These are phyloP conservation scores for Ctenopoma kingsleyae DNA, from an alignment of 2,797 vertebrate genomes.

Conservation along the genomic window DNA sequence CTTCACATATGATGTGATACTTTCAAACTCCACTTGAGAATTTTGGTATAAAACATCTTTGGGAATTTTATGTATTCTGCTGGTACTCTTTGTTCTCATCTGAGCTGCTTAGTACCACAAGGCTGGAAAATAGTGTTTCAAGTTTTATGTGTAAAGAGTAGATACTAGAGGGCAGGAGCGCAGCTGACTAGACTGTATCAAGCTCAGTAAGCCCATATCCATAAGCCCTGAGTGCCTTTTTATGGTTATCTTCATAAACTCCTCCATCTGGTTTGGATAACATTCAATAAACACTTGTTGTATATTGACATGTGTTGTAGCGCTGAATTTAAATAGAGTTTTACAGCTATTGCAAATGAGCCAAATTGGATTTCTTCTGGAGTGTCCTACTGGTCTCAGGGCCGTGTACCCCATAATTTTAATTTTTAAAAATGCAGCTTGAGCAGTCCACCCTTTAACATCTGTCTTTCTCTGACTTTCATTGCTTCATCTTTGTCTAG, in stretches of 20 bases:
- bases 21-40: background rate
- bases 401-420: background rate
- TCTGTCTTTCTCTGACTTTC: background rate
- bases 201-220: background rate
- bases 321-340: slow-evolving; percentile 1
- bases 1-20: background rate
- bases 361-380: slow-evolving; percentile 11
- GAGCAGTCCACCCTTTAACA: background rate
- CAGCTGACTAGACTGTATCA: background rate
- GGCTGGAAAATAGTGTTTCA: background rate
- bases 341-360: background rate
- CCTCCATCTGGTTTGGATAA: background rate
- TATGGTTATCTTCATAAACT: background rate
- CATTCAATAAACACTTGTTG: slow-evolving; percentile 5
- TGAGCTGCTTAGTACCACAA: background rate
- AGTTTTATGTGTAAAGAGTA: background rate
- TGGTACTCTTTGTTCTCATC: background rate
- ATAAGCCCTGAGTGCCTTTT: background rate
- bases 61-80: background rate
- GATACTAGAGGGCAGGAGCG: background rate
- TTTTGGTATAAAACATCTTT: background rate
- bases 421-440: background rate
- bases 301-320: background rate
- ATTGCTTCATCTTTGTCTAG: slow-evolving; percentile 71
- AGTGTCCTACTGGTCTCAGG: background rate